A percentile compares a stretch with the other conserved stretches of the same genome.
phyloP scores from a whole-genome alignment of 1,140 invertebrate genomes.

The Gonatopus flavifemur region DNA sequence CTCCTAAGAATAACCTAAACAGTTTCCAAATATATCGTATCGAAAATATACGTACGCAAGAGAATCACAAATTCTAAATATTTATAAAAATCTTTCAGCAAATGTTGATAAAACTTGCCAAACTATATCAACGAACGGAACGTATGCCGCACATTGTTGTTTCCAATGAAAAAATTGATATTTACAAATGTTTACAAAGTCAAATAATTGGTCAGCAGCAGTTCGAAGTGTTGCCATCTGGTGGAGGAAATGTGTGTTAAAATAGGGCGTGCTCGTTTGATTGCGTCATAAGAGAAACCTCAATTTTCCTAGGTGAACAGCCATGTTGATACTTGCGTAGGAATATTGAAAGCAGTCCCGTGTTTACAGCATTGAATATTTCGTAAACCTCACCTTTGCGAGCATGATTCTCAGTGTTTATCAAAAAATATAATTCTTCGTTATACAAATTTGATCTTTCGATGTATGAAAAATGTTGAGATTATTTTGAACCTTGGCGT shows the following conservation, averaged over 20 bases:
- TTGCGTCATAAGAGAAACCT: constrained; percentile 42
- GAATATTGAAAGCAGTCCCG: constrained; percentile 22
- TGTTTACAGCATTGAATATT: constrained; percentile 1
- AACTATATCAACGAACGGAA: too few relatives aligned
- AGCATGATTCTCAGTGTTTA: neutral
- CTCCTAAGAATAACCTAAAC: too few relatives aligned
- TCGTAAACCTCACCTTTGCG: neutral
- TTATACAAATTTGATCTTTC: neutral
- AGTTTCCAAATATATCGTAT: too few relatives aligned
- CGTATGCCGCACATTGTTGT: too few relatives aligned
- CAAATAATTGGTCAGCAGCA: neutral
- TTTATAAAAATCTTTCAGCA: too few relatives aligned
- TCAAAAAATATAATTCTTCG: neutral
- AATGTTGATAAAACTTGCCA: too few relatives aligned
- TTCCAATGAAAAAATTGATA: too few relatives aligned
- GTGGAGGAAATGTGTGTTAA: constrained; percentile 20
- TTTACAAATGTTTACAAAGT: too few relatives aligned
- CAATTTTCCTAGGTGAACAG: constrained; percentile 27
- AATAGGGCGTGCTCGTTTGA: constrained; percentile 28
- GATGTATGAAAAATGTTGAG: too few relatives aligned
- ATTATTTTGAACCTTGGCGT: too few relatives aligned
- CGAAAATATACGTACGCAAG: too few relatives aligned
- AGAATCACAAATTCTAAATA: too few relatives aligned
- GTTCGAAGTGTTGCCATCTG: constrained; percentile 13
- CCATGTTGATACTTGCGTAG: constrained; percentile 33